Percentiles rank a stretch among this genome's conserved stretches.
These are phyloP conservation scores for Tauraco erythrolophus DNA, from an alignment of 2,113 vertebrate species.

Conservation along the genomic window DNA sequence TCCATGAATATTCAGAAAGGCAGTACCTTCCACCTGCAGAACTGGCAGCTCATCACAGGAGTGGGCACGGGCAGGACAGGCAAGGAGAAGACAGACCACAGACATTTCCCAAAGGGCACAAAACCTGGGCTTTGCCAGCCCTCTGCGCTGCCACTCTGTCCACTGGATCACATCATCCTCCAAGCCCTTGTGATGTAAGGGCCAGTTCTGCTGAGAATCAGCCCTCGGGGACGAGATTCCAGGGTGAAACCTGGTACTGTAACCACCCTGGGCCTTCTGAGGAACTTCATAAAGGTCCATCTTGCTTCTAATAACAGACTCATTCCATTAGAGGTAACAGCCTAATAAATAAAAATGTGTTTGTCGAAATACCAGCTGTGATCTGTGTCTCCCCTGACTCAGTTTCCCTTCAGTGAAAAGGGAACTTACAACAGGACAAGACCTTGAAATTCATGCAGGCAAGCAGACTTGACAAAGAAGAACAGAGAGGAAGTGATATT, in stretches of 20 bases:
- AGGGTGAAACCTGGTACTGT: not conserved
- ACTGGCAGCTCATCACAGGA: not conserved
- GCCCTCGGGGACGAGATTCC: not conserved
- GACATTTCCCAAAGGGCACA: not conserved
- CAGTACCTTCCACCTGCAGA: not conserved
- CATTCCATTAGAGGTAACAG: not conserved
- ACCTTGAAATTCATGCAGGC: not conserved
- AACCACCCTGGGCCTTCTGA: not conserved
- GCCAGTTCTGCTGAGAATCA: not conserved
- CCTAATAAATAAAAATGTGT: not conserved
- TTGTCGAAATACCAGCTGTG: not conserved
- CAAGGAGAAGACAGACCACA: not conserved
- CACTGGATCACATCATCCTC: not conserved
- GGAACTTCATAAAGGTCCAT: not conserved
- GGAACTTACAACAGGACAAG: not conserved
- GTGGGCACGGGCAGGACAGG: not conserved
- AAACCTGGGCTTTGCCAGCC: not conserved
- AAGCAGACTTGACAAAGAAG: not conserved
- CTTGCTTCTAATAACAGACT: not conserved
- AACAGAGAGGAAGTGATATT: not conserved
- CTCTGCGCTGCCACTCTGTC: not conserved
- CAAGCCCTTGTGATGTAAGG: not conserved
- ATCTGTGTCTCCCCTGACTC: not conserved
- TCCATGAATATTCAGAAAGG: accelerated
- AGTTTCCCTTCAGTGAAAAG: not conserved